Evolutionary conservation across 2,888 invertebrate species (phyloP), one percentile per base, ranked within the genome.

Genomic region (Phyllotreta cruciferae): DNA sequence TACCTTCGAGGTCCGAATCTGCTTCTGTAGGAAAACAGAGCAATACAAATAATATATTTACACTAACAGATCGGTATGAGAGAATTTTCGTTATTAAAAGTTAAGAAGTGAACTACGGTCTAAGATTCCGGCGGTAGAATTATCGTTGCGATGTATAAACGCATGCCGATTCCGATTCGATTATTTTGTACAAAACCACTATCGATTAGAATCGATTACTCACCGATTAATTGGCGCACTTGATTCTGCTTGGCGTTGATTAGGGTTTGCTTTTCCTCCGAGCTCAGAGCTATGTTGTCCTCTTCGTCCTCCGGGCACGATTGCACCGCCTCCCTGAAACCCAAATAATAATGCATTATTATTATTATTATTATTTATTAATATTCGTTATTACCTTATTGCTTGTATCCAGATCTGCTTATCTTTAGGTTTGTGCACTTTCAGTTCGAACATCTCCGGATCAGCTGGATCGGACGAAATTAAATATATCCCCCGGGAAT

Each of bases 391-490:
- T 44, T 78, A 89, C 85, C 94, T 86, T 73, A 97, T 91, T 41
- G 91, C 88, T 75, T 91, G 90, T 78, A 96, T 94, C 97, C 97
- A 97, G 8, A 87, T 83, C 75, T 91, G 91, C 77, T 94, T 92
- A 75, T 96, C 95, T 80, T 94, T 93, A 36, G 94, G 94, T 68
- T 92, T 88, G 75, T 93, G 92, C 34, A 90, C 88, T 77, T 96
- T 89, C 56, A 98, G 83, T 79, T 97, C 97, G 79, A 96, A 97
- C 96, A 98, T 97, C 84, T 97, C 97, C 0, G 96, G 96, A 77
- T 92, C 93, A 3, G 89, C 86, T 4, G 94, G 93, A 76, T 94
- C 94, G 71, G 94, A 94, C 70, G 93, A 94, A 73, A 98, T 96
- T 60, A 98, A 87, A 82, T 96, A 97, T 75, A 98, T 89, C 0